Conservation (phyloP, 2,113 vertebrate genomes). For the Cephalopterus ornatus region DNA sequence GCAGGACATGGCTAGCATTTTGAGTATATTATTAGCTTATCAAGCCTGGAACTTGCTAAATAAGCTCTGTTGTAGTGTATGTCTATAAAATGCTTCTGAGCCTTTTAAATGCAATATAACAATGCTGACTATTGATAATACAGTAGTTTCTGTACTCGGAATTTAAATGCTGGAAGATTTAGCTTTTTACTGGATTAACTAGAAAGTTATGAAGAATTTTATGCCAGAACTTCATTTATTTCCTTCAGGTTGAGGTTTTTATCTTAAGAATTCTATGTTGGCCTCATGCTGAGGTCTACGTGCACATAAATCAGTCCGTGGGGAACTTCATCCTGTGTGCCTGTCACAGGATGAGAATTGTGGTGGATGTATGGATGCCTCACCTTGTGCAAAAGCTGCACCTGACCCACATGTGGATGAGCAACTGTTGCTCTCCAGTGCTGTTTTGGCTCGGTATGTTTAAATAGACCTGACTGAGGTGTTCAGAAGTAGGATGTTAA, state of each 20-base stretch:
- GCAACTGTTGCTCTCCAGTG: background rate
- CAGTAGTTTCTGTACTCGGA: background rate
- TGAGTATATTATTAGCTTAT: background rate
- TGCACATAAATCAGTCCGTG: rapidly evolving
- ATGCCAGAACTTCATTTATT: background rate
- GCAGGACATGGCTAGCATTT: background rate
- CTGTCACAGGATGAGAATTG: background rate
- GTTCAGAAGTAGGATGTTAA: background rate
- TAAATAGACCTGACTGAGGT: background rate
- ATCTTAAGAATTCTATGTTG: background rate
- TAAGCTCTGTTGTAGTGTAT: background rate
- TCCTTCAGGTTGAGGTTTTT: background rate
- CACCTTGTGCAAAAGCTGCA: background rate
- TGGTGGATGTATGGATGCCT: background rate
- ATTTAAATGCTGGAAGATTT: background rate
- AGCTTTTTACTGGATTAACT: background rate
- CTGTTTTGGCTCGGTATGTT: background rate
- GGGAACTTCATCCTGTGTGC: background rate
- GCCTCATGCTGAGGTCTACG: background rate
- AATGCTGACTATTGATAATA: background rate
- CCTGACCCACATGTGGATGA: rapidly evolving
- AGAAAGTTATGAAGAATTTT: background rate
- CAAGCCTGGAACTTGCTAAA: background rate
- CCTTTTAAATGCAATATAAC: background rate
- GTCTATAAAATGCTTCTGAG: background rate